These are phyloP conservation scores for Bergia puertoricense DNA, from an alignment of 92 coral and sea anemone species.

Conservation along the genomic window DNA sequence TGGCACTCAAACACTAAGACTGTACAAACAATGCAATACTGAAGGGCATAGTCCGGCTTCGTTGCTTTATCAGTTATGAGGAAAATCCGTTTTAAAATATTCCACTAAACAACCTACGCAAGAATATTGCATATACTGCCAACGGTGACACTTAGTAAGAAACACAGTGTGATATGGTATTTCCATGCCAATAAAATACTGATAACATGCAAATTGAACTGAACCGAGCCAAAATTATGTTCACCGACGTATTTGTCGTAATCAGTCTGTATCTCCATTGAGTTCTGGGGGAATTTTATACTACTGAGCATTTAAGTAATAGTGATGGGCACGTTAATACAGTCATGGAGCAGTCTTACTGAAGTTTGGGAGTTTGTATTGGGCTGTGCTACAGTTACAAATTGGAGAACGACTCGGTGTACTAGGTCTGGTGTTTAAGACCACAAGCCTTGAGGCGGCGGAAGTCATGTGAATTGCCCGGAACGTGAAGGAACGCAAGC, in stretches of 20 bases:
- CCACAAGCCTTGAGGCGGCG: slow-evolving; percentile 15
- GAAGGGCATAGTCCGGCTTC: not conserved
- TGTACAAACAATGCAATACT: not conserved
- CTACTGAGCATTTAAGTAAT: too few relatives aligned
- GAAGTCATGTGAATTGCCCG: not conserved
- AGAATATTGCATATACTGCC: not conserved
- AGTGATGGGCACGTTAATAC: too few relatives aligned
- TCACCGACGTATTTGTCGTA: not conserved
- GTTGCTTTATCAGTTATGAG: not conserved
- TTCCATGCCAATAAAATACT: not conserved
- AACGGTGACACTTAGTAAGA: not conserved
- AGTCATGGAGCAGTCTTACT: not conserved
- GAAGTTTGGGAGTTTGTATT: not conserved
- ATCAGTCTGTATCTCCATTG: not conserved
- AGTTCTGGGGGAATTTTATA: not conserved
- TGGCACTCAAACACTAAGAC: not conserved
- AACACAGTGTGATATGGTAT: not conserved
- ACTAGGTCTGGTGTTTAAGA: not conserved
- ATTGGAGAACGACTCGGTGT: not conserved
- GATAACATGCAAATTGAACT: not conserved
- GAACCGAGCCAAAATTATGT: not conserved
- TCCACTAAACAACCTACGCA: not conserved
- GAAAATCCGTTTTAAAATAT: not conserved
- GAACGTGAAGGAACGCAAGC: slow-evolving; percentile 41
- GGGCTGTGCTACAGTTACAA: too few relatives aligned